A percentile compares a stretch with the other conserved stretches of the same genome.
Conservation (phyloP, 2,888 invertebrate genomes). For the Pollenia griseotomentosa region DNA sequence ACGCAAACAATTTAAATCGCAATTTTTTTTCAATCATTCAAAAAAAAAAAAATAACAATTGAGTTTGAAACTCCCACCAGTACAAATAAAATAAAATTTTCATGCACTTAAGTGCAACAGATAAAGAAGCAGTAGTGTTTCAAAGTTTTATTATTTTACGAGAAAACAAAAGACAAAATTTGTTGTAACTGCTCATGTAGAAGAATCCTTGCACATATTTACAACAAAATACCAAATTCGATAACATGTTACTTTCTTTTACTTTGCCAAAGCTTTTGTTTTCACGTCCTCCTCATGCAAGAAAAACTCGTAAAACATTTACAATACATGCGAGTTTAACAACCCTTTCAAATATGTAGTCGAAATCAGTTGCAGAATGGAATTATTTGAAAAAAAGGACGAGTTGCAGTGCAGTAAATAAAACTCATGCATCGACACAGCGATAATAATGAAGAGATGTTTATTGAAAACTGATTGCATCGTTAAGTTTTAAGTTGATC, state of each 20-base stretch:
- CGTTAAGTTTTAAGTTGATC: slow-evolving; percentile 22
- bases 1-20: too few relatives aligned
- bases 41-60: neutral
- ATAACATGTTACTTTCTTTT: neutral
- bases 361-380: neutral
- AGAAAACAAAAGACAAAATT: neutral
- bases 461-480: slow-evolving; percentile 19
- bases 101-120: neutral
- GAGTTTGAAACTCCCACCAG: neutral
- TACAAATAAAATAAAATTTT: neutral
- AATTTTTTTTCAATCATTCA: neutral
- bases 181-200: slow-evolving; percentile 6
- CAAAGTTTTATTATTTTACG: neutral
- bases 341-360: neutral
- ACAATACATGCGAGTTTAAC: neutral
- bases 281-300: neutral
- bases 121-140: neutral
- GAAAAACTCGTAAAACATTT: slow-evolving; percentile 1
- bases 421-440: slow-evolving; percentile 23
- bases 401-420: slow-evolving; percentile 4
- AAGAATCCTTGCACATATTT: neutral
- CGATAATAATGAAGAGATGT: neutral
- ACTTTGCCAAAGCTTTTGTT: neutral
- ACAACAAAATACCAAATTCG: neutral
- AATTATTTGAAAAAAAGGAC: neutral